These are phyloP conservation scores for Etia nguti DNA, from an alignment of 2,113 vertebrate genomes.

Conservation along the genomic window DNA sequence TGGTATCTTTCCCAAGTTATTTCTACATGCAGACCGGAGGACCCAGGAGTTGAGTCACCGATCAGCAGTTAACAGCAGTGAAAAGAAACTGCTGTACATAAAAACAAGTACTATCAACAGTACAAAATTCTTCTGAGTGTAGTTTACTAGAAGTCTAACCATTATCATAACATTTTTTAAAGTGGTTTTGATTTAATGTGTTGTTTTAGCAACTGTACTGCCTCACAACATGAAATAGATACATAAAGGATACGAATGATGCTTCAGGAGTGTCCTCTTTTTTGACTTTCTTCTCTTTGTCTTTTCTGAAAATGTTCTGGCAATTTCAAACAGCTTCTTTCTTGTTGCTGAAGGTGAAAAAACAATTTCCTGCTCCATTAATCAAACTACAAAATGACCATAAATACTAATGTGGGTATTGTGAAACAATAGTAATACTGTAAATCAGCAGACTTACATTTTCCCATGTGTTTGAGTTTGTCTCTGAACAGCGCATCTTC, in stretches of 20 bases:
- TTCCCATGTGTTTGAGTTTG: constrained; percentile 98
- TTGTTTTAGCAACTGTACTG: background rate
- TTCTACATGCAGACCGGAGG: background rate
- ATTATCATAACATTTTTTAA: background rate
- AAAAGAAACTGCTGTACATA: background rate
- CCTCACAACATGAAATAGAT: background rate
- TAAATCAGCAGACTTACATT: constrained; percentile 79
- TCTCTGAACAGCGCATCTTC: constrained; percentile 97
- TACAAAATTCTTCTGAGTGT: background rate
- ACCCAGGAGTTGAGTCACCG: background rate
- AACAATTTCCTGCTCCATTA: background rate
- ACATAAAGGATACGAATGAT: constrained; percentile 89
- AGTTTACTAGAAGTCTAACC: background rate
- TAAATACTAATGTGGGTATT: background rate
- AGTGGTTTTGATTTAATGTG: background rate
- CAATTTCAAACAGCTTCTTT: constrained; percentile 96
- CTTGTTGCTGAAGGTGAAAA: constrained; percentile 79
- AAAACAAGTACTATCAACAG: background rate
- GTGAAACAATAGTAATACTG: background rate
- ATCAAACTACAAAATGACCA: background rate
- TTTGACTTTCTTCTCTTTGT: constrained; percentile 93
- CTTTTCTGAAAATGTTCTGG: constrained; percentile 93
- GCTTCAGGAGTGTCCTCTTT: constrained; percentile 85
- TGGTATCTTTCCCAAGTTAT: background rate
- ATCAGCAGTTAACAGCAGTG: background rate